Conservation (phyloP, 2,797 vertebrate species). For the Sciurus carolinensis region DNA sequence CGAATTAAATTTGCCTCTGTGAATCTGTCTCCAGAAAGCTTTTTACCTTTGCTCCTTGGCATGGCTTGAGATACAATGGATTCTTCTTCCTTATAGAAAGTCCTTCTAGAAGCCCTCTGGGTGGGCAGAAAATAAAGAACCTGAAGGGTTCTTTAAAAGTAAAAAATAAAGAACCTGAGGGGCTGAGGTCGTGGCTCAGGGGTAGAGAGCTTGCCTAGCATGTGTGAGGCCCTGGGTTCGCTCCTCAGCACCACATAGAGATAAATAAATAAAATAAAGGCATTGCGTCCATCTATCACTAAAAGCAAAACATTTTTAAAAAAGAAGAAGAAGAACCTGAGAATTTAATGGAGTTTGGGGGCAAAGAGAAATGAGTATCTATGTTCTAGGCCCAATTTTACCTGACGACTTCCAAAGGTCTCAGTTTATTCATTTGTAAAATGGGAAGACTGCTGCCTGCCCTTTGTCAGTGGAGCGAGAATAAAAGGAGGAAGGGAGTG, state of each 20-base stretch:
- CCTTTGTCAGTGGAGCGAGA: neutral
- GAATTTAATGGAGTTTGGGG: neutral
- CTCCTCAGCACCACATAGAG: too few relatives aligned
- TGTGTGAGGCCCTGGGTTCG: too few relatives aligned
- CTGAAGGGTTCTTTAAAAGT: neutral
- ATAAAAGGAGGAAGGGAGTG: neutral
- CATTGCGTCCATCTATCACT: too few relatives aligned
- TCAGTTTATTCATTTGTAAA: slow-evolving; percentile 30
- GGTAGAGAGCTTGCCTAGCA: too few relatives aligned
- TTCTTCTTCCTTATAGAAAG: neutral
- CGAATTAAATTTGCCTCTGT: neutral
- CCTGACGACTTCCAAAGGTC: neutral
- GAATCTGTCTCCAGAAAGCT: neutral
- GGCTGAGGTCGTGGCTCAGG: neutral
- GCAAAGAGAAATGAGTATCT: neutral
- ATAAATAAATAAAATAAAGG: too few relatives aligned
- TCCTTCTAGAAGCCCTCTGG: neutral
- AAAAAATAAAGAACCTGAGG: neutral
- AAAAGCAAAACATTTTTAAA: too few relatives aligned
- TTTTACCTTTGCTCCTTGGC: neutral
- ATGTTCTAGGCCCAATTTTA: neutral
- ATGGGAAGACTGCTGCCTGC: neutral
- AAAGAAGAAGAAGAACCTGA: neutral
- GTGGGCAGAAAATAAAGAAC: neutral
- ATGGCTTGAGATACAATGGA: neutral